Conservation (phyloP, 2,888 invertebrate genomes). For the Noctua pronuba region DNA sequence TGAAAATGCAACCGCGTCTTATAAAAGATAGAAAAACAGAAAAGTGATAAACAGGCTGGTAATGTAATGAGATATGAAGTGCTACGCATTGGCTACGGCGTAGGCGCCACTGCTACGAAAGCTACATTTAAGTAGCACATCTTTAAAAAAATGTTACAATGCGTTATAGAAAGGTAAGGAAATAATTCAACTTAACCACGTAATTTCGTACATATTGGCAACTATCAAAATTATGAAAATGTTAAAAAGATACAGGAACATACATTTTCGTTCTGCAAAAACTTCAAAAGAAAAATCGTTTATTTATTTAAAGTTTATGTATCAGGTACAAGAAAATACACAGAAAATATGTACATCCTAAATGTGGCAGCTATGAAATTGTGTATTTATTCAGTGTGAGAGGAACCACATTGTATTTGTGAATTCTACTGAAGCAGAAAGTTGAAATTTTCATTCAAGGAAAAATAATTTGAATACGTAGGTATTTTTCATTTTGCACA, state of each 20-base stretch:
- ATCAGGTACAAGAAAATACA: constrained; percentile 20
- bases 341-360: constrained; percentile 49
- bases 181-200: not conserved
- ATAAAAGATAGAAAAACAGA: not conserved
- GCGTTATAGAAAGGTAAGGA: not conserved
- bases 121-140: constrained; percentile 2
- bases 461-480: constrained; percentile 14
- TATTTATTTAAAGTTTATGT: constrained; percentile 34
- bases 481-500: not conserved
- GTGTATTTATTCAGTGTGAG: constrained; percentile 50
- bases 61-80: not conserved
- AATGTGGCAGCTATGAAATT: constrained; percentile 48
- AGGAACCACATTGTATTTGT: constrained; percentile 46
- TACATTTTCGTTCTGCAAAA: not conserved
- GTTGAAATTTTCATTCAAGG: constrained; percentile 37
- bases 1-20: not conserved
- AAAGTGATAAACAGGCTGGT: not conserved
- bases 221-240: not conserved
- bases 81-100: constrained; percentile 35
- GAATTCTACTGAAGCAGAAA: constrained; percentile 47
- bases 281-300: not conserved
- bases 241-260: not conserved
- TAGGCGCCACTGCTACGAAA: constrained; percentile 14
- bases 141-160: not conserved
- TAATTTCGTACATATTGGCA: not conserved